Base-by-base conservation (phyloP, 30 jellyfish, hydroid and myxozoan genomes). In the Pseudorhiza aurosa region DNA sequence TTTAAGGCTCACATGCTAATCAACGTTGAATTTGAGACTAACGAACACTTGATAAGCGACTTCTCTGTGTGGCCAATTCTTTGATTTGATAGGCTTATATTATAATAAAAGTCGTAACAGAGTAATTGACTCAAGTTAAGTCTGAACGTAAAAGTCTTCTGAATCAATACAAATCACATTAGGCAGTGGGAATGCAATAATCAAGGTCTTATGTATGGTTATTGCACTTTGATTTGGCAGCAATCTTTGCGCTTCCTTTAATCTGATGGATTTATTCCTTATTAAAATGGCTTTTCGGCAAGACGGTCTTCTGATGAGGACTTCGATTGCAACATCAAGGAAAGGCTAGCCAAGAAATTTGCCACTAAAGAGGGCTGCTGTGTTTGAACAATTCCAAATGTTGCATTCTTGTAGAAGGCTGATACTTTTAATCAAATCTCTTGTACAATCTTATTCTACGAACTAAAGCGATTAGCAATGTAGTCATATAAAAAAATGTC, bases 61-160 rank as follows among this genome's bases (percentile, higher is more conserved):
- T n/a, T n/a, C n/a, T 18, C 67, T 53, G 67, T n/a, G 67, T 53
- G 67, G 67, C 36, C 67, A 36, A n/a, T 1, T 15, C 36, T 6
- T 53, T 53, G 29, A 53, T 19, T 10, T n/a, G 67, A 19, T 4
- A 21, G 67, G 24, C 67, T 53, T 53, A 53, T 18, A 27, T 15
- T 53, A 18, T 53, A 7, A n/a, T 53, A 53, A 53, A 33, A 53
- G 19, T 53, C 67, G 19, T 15, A 53, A 15, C 19, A 0, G 0
- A 10, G 67, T 53, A 53, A 53, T 53, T 53, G 67, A 53, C 33
- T 53, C 67, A 53, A n/a, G 19, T 17, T 15, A 8, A 53, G 67
- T 0, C 67, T 18, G 67, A 53, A 33, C 8, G 33, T 53, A 12
- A 8, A 53, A 0, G 36, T 21, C 10, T 22, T 17, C 67, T 21